Conservation (phyloP, 2,113 vertebrate species). For the Nothocercus nigrocapillus region DNA sequence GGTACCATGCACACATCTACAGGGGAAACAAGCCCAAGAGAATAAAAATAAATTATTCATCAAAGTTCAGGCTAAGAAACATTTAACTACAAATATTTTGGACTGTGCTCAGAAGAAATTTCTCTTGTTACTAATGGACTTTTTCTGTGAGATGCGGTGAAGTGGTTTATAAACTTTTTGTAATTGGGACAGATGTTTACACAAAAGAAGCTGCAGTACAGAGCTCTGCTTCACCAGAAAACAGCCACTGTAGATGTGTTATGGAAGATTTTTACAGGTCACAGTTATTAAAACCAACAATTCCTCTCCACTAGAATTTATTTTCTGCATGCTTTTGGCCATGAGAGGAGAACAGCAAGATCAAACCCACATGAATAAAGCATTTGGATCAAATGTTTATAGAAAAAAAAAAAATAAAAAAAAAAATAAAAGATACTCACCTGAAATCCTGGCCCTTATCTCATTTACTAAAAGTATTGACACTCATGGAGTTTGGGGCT, state of each 20-base stretch:
- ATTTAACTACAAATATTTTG: slow-evolving; percentile 66
- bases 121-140: slow-evolving; percentile 39
- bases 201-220: background rate
- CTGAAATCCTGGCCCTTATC: background rate
- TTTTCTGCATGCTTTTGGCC: slow-evolving; percentile 7
- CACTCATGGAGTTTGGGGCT: background rate
- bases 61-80: slow-evolving; percentile 64
- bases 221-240: slow-evolving; percentile 23
- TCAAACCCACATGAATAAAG: background rate
- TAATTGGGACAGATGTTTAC: background rate
- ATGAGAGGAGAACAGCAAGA: background rate
- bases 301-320: background rate
- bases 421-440: slow-evolving; percentile 10
- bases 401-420: background rate
- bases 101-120: slow-evolving; percentile 57
- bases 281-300: background rate
- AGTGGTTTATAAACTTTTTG: background rate
- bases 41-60: slow-evolving; percentile 61
- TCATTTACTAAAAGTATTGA: background rate
- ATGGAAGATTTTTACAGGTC: slow-evolving; percentile 66
- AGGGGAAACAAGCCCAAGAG: slow-evolving; percentile 58
- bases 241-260: slow-evolving; percentile 75
- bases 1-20: slow-evolving; percentile 92
- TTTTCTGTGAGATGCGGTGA: background rate
- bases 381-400: background rate